These are phyloP conservation scores for Echinometra lucunter DNA, from an alignment of 53 echinoderm and acorn worm species.

Conservation along the genomic window DNA sequence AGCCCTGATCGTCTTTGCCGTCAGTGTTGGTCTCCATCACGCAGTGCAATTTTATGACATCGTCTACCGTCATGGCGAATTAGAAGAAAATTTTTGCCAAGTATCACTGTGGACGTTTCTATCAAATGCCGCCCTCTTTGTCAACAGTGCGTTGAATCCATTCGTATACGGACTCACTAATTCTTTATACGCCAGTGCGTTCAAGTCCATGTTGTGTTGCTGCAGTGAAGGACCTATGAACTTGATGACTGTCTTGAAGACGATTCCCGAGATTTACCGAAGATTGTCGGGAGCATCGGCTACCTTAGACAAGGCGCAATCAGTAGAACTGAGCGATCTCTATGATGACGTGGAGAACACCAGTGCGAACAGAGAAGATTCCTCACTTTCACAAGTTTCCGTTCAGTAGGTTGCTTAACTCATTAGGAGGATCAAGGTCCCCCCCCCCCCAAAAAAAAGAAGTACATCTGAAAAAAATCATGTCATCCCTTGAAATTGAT, in stretches of 20 bases:
- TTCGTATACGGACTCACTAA: slow-evolving; percentile 57
- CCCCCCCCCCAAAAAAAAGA: background rate
- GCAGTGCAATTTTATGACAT: background rate
- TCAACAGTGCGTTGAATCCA: slow-evolving; percentile 57
- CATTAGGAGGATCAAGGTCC: no score
- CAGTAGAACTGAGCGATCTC: background rate
- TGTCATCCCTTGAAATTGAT: no score
- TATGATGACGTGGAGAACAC: background rate
- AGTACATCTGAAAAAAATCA: no score
- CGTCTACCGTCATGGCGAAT: background rate
- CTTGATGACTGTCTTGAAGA: background rate
- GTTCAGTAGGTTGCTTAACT: background rate
- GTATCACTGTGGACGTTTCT: background rate
- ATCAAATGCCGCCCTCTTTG: slow-evolving; percentile 38
- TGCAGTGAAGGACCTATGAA: background rate
- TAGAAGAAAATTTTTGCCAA: background rate
- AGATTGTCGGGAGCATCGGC: background rate
- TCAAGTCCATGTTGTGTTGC: slow-evolving; percentile 39
- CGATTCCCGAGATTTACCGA: slow-evolving; percentile 29
- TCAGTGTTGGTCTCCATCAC: slow-evolving; percentile 48
- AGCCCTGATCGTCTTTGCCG: slow-evolving; percentile 48
- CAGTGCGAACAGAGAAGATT: background rate
- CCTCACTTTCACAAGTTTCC: background rate
- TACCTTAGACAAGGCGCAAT: background rate
- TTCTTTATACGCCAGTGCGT: background rate